Conservation (phyloP, 2,888 invertebrate genomes). For the Bugula neritina region DNA sequence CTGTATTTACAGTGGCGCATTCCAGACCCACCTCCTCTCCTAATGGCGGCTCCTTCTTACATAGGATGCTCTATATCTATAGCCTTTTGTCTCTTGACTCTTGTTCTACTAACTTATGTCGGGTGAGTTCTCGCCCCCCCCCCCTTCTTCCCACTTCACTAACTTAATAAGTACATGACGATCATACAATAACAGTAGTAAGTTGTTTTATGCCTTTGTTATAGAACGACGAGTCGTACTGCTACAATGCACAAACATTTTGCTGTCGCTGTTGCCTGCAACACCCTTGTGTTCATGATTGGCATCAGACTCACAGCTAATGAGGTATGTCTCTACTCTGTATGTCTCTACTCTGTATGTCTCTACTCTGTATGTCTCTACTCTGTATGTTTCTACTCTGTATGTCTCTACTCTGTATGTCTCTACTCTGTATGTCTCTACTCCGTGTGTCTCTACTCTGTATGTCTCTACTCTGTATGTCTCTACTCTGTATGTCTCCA, state of each 20-base stretch:
- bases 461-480: no score
- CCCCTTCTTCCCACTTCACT: background rate
- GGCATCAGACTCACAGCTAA: conserved; percentile 39
- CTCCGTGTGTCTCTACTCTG: no score
- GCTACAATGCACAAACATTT: conserved; percentile 52
- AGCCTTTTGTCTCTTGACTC: conserved; percentile 44
- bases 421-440: no score
- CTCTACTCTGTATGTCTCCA: no score
- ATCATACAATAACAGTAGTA: background rate
- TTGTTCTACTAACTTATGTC: conserved; percentile 45
- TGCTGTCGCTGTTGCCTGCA: conserved; percentile 45
- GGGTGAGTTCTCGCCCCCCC: conserved; percentile 36
- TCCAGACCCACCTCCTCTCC: conserved; percentile 32
- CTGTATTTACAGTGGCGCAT: conserved; percentile 35
- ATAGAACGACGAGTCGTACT: conserved; percentile 50
- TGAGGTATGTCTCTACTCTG: conserved; percentile 28
- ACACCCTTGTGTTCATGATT: conserved; percentile 50
- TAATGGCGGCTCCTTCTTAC: conserved; percentile 52
- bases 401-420: no score
- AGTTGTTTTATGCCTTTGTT: conserved; percentile 22
- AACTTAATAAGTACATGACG: background rate
- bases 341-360: no score
- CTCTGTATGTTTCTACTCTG: no score
- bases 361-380: no score
- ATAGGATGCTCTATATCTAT: conserved; percentile 50